Evolutionary conservation across 2,113 vertebrate species (phyloP).

Genomic region (Megalops atlanticus): DNA sequence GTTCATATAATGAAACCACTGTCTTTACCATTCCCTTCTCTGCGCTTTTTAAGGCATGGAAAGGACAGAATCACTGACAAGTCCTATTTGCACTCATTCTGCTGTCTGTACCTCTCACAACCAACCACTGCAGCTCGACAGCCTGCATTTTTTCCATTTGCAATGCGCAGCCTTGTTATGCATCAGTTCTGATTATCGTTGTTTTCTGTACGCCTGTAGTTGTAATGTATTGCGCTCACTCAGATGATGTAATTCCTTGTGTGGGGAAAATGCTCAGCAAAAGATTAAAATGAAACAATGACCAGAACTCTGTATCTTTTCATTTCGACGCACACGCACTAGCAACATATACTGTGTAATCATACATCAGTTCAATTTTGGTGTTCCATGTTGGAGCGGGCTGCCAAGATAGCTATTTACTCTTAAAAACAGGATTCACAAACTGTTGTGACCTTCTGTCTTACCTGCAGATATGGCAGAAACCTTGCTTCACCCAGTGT

Average conservation of each 20-base stretch:
- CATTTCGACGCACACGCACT: constrained; percentile 24
- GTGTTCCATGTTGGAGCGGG: constrained; percentile 44
- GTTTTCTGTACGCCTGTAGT: constrained; percentile 39
- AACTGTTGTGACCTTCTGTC: background rate
- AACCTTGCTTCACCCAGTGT: background rate
- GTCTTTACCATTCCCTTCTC: background rate
- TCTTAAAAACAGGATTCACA: constrained; percentile 27
- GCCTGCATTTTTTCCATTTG: constrained; percentile 45
- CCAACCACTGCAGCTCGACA: constrained; percentile 30
- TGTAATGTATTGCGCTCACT: constrained; percentile 32
- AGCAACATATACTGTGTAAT: constrained; percentile 34
- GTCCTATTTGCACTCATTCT: background rate
- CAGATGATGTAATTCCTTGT: constrained; percentile 41
- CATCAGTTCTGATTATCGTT: constrained; percentile 47
- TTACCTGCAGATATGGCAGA: background rate
- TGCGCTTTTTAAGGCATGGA: background rate
- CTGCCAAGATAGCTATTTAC: constrained; percentile 53
- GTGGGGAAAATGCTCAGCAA: constrained; percentile 7
- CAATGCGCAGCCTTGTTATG: constrained; percentile 36
- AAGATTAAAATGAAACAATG: background rate
- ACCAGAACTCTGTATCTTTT: constrained; percentile 16
- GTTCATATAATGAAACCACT: background rate
- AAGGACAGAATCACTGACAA: background rate
- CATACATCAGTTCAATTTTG: constrained; percentile 45
- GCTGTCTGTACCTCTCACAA: background rate